Conservation (phyloP, 2,113 vertebrate species). For the Carassius auratus region DNA sequence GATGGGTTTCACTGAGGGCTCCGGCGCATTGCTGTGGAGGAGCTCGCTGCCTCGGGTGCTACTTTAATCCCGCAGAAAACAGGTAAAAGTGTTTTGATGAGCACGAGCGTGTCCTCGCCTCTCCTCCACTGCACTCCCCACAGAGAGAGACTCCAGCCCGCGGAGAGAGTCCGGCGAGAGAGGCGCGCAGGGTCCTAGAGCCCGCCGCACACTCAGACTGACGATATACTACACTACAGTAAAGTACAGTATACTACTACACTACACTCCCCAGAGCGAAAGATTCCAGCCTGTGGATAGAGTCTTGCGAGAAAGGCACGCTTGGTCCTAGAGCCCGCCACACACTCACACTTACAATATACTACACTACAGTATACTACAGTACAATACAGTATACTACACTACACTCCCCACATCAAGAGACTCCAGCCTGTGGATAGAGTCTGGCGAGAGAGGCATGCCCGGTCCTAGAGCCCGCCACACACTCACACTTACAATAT, state of each 20-base stretch:
- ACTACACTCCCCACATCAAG: too few species aligned
- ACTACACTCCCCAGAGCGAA: constrained; percentile 73
- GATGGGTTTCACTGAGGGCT: constrained; percentile 73
- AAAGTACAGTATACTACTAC: background rate
- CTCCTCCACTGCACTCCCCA: constrained; percentile 82
- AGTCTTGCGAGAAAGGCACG: constrained; percentile 59
- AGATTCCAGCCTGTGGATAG: constrained; percentile 70
- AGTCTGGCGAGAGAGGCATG: too few species aligned
- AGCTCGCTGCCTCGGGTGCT: constrained; percentile 69
- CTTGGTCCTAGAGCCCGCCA: constrained; percentile 72
- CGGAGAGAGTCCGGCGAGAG: constrained; percentile 69
- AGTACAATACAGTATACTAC: too few species aligned
- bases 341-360: background rate
- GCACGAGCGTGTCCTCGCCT: constrained; percentile 76
- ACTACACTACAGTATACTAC: background rate
- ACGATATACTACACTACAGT: background rate
- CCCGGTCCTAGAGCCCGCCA: too few species aligned
- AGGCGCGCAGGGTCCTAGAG: constrained; percentile 74
- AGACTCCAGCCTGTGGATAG: too few species aligned
- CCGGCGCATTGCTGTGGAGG: constrained; percentile 71
- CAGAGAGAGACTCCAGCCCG: constrained; percentile 69
- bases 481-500: too few species aligned
- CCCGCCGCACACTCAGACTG: constrained; percentile 47
- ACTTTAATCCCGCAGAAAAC: constrained; percentile 77
- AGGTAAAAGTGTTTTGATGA: constrained; percentile 79